Evolutionary conservation across 1,140 invertebrate species (phyloP), one percentile per base, ranked within the genome.

Genomic region (Drosophila albomicans): DNA sequence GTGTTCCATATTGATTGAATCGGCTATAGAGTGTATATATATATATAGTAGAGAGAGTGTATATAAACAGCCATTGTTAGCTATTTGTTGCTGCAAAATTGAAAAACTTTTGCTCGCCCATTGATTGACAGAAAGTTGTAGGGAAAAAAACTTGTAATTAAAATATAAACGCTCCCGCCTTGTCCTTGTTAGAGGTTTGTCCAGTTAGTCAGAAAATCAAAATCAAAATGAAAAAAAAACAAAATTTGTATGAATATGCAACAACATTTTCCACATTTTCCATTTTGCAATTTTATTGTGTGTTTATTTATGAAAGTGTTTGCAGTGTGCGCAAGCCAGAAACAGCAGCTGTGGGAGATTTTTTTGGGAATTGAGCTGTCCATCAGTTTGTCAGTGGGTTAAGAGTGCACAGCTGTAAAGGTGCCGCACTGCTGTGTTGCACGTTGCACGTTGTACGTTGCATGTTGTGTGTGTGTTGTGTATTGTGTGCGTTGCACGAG

Each of bases 51-150:
- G 61, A 30, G 69, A 8, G 20, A 25, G 61, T 20, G 69, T 75
- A 64, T 78, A 75, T 88, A 81, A 78, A 84, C 78, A 89, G 57
- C 70, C 64, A 88, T 88, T 88, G 85, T 88, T 81, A 57, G 84
- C 78, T 89, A 84, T 88, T 88, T 88, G 85, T 88, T 89, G 85
- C 67, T 78, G 85, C 80, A 88, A 87, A 89, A 88, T 88, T 88
- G 84, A 80, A 88, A 88, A 88, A 88, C 80, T 88, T 88, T 88
- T 57, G 20, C 49, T n/a, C 48, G 51, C 58, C 54, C 57, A 54
- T 43, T 65, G 72, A 65, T 65, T 78, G 63, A 78, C 76, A 75
- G 61, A 75, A 59, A 78, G 56, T 76, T 75, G 70, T 75, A 48
- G 70, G 75, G 43, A 62, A 52, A 81, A 25, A 78, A 75, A 66